Evolutionary conservation across 30 jellyfish, hydroid and myxozoan species (phyloP).

Genomic region (Chrysaora quinquecirrha): DNA sequence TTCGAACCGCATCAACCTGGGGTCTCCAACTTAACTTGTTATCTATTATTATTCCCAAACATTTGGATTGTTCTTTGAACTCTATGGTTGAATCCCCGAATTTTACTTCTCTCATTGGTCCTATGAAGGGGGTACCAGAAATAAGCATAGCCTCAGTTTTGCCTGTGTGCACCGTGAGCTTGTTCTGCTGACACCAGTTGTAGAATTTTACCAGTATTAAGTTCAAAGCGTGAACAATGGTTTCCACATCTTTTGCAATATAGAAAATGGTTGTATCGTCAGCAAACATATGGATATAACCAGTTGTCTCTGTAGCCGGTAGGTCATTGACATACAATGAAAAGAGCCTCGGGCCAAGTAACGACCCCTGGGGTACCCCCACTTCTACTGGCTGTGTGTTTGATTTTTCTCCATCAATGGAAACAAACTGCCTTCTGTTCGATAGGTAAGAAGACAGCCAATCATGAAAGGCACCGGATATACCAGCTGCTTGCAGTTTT

Average conservation of each 20-base stretch:
- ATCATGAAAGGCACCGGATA: constrained; percentile 46
- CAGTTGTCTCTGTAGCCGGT: constrained; percentile 17
- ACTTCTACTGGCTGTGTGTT: constrained; percentile 1
- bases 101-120: constrained; percentile 50
- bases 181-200: constrained; percentile 43
- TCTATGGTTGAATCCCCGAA: constrained; percentile 33
- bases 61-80: constrained; percentile 36
- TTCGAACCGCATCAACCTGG: constrained; percentile 24
- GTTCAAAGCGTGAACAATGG: constrained; percentile 23
- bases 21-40: constrained; percentile 47
- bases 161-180: constrained; percentile 50
- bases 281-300: constrained; percentile 35
- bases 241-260: constrained; percentile 32
- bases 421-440: constrained; percentile 41
- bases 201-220: constrained; percentile 1
- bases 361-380: constrained; percentile 51
- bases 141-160: constrained; percentile 50
- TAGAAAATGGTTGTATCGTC: constrained; percentile 50
- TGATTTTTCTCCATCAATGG: constrained; percentile 26
- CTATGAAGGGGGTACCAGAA: constrained; percentile 51
- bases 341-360: constrained; percentile 54
- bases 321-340: constrained; percentile 39
- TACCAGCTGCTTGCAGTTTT: constrained; percentile 14
- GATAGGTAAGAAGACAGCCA: constrained; percentile 32
- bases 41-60: constrained; percentile 45